Evolutionary conservation across 2,888 invertebrate genomes (phyloP), one percentile per base, ranked within the genome.

Genomic region (Boloria selene): DNA sequence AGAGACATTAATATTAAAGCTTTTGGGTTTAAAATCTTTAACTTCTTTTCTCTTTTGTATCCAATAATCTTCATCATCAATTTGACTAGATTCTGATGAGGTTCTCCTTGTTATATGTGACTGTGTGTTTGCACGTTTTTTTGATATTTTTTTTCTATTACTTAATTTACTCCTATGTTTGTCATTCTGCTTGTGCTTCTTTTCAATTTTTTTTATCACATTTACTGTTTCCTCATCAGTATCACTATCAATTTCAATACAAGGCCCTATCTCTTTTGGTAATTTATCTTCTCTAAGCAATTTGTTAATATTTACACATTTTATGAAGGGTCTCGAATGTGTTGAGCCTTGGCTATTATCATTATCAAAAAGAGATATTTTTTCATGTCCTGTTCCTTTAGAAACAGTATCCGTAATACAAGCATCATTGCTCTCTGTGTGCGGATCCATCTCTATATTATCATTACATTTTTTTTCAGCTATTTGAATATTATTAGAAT

Each of bases 281-380:
- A 53, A 2, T 53, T 54, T 73, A 72, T 85, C 78, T 52, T 87
- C 84, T 75, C 85, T 89, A 1, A 90, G 76, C 72, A 92, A 76
- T 74, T 88, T 89, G 55, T 69, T 83, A 31, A 91, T 77, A 74
- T 81, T 88, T 13, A 92, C 87, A 86, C 90, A 90, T 77, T 90
- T 90, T 58, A 92, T 84, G 3, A 85, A 42, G 7, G 87, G 83
- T 71, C 79, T 86, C 59, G 65, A 42, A 10, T 71, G 65, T 52
- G 52, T 45, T 42, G 66, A 69, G 13, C 62, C 42, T 14, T 18
- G 26, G 62, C 70, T 64, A 49, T 51, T 65, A 17, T 69, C 70
- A 49, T 65, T 69, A 16, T 50, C 64, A 65, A 62, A 53, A 64
- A 45, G 53, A 17, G 50, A n/a, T 61, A 52, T 56, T 49, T 4